These are phyloP conservation scores for Psammodynastes pulverulentus DNA, from an alignment of 2,113 vertebrate genomes.

Conservation along the genomic window DNA sequence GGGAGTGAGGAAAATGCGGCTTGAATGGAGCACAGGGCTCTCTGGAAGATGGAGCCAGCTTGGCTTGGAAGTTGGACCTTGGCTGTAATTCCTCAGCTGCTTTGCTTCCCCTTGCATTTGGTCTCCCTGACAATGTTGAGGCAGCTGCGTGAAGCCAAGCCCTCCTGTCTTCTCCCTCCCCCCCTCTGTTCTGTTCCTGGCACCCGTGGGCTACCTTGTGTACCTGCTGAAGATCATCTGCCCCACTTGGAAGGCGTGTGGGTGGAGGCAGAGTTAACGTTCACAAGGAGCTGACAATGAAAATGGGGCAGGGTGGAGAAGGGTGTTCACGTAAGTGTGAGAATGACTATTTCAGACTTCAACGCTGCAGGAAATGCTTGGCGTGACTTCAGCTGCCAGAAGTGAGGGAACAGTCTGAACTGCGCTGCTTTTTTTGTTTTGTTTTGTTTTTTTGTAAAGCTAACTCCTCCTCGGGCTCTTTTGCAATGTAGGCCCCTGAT, in stretches of 20 bases:
- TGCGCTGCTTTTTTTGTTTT: conserved; percentile 17
- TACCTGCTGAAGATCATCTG: background rate
- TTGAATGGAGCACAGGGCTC: background rate
- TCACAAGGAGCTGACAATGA: conserved; percentile 56
- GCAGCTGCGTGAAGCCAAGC: background rate
- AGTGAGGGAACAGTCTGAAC: conserved; percentile 54
- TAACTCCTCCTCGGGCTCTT: background rate
- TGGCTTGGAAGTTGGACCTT: background rate
- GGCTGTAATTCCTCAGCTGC: background rate
- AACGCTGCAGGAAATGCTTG: conserved; percentile 47
- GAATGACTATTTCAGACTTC: conserved; percentile 30
- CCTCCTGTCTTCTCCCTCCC: background rate
- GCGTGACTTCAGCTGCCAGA: conserved; percentile 41
- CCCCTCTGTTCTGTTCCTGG: background rate
- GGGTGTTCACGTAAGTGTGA: conserved; percentile 38
- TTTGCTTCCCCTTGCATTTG: background rate
- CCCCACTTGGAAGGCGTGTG: conserved; percentile 13
- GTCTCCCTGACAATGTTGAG: background rate
- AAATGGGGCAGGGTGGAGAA: conserved; percentile 31
- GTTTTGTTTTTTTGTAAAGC: background rate
- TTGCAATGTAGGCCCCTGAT: background rate
- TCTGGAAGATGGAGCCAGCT: background rate
- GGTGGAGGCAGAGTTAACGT: conserved; percentile 57
- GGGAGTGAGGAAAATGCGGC: background rate
- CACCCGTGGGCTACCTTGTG: background rate